Evolutionary conservation across 2,888 invertebrate species (phyloP), one percentile per base, ranked within the genome.

Genomic region (Ectemnius cavifrons): DNA sequence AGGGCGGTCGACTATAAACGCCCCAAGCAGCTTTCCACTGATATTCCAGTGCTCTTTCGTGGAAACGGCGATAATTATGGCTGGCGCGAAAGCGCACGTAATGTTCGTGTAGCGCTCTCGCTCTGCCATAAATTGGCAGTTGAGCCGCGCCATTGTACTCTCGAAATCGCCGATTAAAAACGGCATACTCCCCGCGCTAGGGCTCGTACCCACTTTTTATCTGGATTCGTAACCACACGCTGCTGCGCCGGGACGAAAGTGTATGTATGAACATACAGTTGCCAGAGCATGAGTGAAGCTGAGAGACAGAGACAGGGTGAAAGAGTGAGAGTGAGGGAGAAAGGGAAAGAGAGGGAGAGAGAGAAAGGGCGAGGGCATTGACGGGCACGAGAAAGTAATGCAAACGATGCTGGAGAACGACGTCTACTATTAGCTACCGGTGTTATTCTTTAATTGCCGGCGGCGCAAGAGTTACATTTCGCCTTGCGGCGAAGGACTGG

Each of bases 71-170:
- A 81, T 80, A 78, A 81, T 80, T 80, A 81, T 75, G 75, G 75
- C 64, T 71, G 71, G 75, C 79, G 81, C 82, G 75, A 78, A 72
- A 78, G 75, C 14, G 8, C 78, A 80, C 71, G 80, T 80, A 78
- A 80, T 75, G 71, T 78, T 81, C 81, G 75, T 64, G 80, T 71
- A 60, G 28, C 37, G 52, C 37, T 73, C 23, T 23, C 62, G 59
- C 57, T 59, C 67, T 64, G 67, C 78, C 78, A 56, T 77, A 71
- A 79, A 79, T 77, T 67, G 77, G 62, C 52, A 61, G 63, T 28
- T 47, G 62, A 57, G 66, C 37, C 78, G 68, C 71, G 73, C 71
- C 61, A 79, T 66, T 61, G 76, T 72, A 64, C 76, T 57, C 62
- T 57, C 49, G 63, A 63, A 78, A 78, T 77, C 81, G 63, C 56